phyloP scores from a whole-genome alignment of 2,797 vertebrate species.

The Pteronotus mesoamericanus region DNA sequence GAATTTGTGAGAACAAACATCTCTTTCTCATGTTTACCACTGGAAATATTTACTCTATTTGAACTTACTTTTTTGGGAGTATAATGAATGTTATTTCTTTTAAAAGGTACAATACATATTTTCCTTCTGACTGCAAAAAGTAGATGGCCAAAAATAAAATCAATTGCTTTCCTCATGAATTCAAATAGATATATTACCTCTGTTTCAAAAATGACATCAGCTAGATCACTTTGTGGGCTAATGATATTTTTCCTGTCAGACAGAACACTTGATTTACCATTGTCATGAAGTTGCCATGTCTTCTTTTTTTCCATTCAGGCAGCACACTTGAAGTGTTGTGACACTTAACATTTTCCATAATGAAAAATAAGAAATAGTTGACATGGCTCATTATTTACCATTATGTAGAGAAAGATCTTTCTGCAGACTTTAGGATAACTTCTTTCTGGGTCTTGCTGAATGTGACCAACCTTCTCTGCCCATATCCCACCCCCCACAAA shows the following conservation, averaged over 20 bases:
- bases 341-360: slow-evolving; percentile 44
- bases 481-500: rapidly evolving
- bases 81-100: slow-evolving; percentile 58
- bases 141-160: slow-evolving; percentile 62
- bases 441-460: not conserved
- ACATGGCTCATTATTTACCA: slow-evolving; percentile 49
- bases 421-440: not conserved
- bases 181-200: slow-evolving; percentile 56
- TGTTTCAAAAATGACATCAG: slow-evolving; percentile 58
- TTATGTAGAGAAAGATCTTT: not conserved
- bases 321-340: slow-evolving; percentile 9
- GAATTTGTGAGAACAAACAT: slow-evolving; percentile 51
- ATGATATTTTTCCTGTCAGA: slow-evolving; percentile 63
- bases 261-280: slow-evolving; percentile 53
- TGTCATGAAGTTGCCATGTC: not conserved
- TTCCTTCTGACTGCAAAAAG: slow-evolving; percentile 58
- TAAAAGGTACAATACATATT: slow-evolving; percentile 55
- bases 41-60: slow-evolving; percentile 49
- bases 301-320: slow-evolving; percentile 15
- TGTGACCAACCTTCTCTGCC: not conserved
- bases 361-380: slow-evolving; percentile 62
- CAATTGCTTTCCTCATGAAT: slow-evolving; percentile 60
- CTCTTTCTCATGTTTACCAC: not conserved
- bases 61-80: not conserved
- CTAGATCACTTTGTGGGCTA: slow-evolving; percentile 34